These are phyloP conservation scores for Onychorhynchus coronatus DNA, from an alignment of 2,113 vertebrate species.

Conservation along the genomic window DNA sequence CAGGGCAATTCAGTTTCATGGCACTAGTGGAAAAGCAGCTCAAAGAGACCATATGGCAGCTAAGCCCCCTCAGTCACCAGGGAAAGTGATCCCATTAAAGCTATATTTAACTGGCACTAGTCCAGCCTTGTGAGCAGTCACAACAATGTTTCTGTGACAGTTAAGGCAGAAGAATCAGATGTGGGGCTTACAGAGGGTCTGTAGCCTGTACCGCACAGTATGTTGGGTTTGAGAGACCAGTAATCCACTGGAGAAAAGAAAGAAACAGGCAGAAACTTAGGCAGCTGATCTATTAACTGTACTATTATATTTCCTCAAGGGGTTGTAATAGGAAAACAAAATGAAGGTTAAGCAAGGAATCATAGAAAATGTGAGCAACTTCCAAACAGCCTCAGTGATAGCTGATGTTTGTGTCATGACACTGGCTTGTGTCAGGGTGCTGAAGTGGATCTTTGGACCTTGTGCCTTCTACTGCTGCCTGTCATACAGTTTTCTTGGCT, in stretches of 20 bases:
- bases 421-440: not conserved
- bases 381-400: not conserved
- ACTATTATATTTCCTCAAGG: not conserved
- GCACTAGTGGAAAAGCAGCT: not conserved
- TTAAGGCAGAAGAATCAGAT: not conserved
- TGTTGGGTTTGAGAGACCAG: not conserved
- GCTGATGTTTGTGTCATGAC: not conserved
- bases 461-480: not conserved
- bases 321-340: not conserved
- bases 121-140: conserved; percentile 11
- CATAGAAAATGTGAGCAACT: not conserved
- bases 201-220: not conserved
- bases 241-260: not conserved
- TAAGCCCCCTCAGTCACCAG: conserved; percentile 3
- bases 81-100: conserved; percentile 41
- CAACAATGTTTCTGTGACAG: not conserved
- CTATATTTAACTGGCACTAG: conserved; percentile 15
- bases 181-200: not conserved
- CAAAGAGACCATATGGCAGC: conserved; percentile 34
- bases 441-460: not conserved
- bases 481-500: not conserved
- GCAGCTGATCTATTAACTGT: not conserved
- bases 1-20: not conserved
- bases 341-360: not conserved
- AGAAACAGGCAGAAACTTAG: not conserved